These are phyloP conservation scores for Perodicticus potto DNA, from an alignment of 2,797 vertebrate species.

Conservation along the genomic window DNA sequence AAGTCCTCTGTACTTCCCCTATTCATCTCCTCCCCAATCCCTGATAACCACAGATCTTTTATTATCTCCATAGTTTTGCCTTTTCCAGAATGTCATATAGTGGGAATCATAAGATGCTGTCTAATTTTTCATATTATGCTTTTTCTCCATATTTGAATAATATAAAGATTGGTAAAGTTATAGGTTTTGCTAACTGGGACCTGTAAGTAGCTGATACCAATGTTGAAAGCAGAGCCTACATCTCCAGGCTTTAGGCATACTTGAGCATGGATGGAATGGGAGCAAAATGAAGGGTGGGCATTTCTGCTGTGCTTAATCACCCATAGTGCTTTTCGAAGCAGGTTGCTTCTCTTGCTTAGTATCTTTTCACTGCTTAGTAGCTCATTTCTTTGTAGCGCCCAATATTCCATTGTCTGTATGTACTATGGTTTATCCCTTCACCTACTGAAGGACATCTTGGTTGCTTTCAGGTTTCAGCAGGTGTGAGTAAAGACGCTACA, in stretches of 20 bases:
- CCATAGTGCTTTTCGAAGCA: not conserved
- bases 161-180: not conserved
- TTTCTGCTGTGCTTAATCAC: not conserved
- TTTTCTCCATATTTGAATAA: conserved; percentile 1
- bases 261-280: not conserved
- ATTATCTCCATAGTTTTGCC: not conserved
- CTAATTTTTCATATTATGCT: not conserved
- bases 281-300: not conserved
- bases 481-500: not conserved
- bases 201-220: not conserved
- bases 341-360: not conserved
- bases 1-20: not conserved
- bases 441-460: not conserved
- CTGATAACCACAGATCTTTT: not conserved
- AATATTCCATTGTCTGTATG: not conserved
- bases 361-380: not conserved
- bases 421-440: not conserved
- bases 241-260: not conserved
- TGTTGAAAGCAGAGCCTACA: not conserved
- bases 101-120: not conserved
- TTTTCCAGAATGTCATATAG: not conserved
- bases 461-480: not conserved
- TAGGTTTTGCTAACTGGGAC: not conserved
- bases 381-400: not conserved
- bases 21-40: not conserved